Base-by-base conservation (phyloP, 2,888 invertebrate genomes). In the Heliconius cydno region DNA sequence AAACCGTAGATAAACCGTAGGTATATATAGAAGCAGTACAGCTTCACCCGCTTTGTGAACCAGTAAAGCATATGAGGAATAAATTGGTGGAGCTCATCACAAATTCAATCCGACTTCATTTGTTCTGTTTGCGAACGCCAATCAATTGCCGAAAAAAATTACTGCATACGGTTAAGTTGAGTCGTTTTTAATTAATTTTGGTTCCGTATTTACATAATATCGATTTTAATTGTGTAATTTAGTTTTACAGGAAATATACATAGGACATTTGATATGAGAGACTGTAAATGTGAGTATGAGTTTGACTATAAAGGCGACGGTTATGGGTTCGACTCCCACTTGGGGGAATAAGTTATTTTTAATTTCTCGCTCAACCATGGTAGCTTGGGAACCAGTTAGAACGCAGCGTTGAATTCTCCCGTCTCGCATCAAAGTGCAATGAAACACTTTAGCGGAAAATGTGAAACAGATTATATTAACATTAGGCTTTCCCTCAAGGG, bases 61-160 rank as follows among this genome's bases (percentile, higher is more conserved):
- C 63, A 74, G 73, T 60, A 78, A 78, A 74, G 74, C 73, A 78
- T 72, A 85, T 85, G 79, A 78, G 79, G 81, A 85, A 87, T 89
- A 90, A 90, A 92, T 90, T 90, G 90, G 87, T 86, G 88, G 88
- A 90, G 90, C 93, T 92, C 92, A 94, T 94, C 92, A 90, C 91
- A 90, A 91, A 93, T 93, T 93, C 92, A 90, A 93, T 94, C 87
- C 85, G 82, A 85, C 86, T 91, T 92, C 91, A 92, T 93, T 92
- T 92, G 89, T 87, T 93, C 91, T 93, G 90, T 93, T 93, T 92
- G 89, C 86, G 79, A 82, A 87, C 90, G 89, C 90, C 93, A 93
- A 93, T 94, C 92, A 92, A 92, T 92, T 91, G 92, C 86, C 90
- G 89, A 92, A 93, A 92, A 92, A 92, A 92, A 89, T 86, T 85